phyloP scores from a whole-genome alignment of 2,113 vertebrate species.

The Lathamus discolor region DNA sequence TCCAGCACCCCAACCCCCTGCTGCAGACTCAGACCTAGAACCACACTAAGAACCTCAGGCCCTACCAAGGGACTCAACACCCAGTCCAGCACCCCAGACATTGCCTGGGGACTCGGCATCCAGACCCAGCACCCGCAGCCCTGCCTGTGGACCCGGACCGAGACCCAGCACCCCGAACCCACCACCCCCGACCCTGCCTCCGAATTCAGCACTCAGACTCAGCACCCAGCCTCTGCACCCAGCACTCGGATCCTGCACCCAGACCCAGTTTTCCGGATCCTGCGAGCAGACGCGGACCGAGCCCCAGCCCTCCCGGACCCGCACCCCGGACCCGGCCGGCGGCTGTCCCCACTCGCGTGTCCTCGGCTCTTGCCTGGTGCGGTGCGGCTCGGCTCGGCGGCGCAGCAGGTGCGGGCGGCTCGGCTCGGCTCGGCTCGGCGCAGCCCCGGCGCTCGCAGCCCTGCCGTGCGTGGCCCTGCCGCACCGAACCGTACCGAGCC shows the following conservation, averaged over 20 bases:
- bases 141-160: accelerated
- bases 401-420: background rate
- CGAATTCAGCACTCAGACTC: background rate
- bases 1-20: background rate
- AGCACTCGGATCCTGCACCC: background rate
- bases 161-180: background rate
- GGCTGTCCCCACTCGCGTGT: background rate
- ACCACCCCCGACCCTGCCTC: background rate
- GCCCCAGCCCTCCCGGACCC: background rate
- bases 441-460: background rate
- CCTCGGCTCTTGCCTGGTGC: background rate
- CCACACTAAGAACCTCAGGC: background rate
- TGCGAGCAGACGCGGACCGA: background rate
- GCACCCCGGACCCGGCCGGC: background rate
- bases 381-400: background rate
- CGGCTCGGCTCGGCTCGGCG: background rate
- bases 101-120: background rate
- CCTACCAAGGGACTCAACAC: background rate
- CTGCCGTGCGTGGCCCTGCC: background rate
- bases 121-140: background rate
- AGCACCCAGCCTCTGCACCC: background rate
- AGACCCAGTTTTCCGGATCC: background rate
- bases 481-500: background rate
- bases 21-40: background rate
- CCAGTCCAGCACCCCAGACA: background rate